Evolutionary conservation across 1,140 invertebrate genomes (phyloP).

Genomic region (Charaxes varanes): DNA sequence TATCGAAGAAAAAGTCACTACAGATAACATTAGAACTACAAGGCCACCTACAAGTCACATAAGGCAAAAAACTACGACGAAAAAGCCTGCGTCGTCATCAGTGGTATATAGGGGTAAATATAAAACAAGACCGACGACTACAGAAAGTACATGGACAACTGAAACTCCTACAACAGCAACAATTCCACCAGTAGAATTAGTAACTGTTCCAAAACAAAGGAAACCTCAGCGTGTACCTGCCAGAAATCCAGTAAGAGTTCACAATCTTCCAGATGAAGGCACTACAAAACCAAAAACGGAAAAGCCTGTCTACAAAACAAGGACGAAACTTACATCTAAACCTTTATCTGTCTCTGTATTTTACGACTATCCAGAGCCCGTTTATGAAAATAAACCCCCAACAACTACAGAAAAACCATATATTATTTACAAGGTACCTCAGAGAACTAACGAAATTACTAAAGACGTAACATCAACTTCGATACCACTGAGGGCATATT

Average conservation of each 20-base stretch:
- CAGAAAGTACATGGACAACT: slow-evolving; percentile 56
- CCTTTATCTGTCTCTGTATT: slow-evolving; percentile 62
- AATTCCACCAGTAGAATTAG: slow-evolving; percentile 45
- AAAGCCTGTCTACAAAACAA: slow-evolving; percentile 58
- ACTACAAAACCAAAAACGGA: slow-evolving; percentile 53
- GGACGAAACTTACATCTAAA: slow-evolving; percentile 67
- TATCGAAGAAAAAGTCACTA: slow-evolving; percentile 70
- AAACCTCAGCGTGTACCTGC: slow-evolving; percentile 51
- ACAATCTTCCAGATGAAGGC: slow-evolving; percentile 52
- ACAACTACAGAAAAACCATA: slow-evolving; percentile 67
- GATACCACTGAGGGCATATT: slow-evolving; percentile 76
- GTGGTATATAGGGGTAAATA: slow-evolving; percentile 54
- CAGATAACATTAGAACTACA: slow-evolving; percentile 53
- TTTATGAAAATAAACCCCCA: slow-evolving; percentile 55
- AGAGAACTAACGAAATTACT: slow-evolving; percentile 39
- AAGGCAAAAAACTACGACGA: slow-evolving; percentile 53
- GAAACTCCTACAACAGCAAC: slow-evolving; percentile 52
- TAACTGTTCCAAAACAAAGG: slow-evolving; percentile 47
- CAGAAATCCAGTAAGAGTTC: slow-evolving; percentile 45
- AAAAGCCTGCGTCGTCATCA: slow-evolving; percentile 45
- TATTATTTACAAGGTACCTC: slow-evolving; percentile 65
- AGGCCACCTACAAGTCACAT: slow-evolving; percentile 47
- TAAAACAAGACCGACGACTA: slow-evolving; percentile 60
- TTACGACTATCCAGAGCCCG: slow-evolving; percentile 57
- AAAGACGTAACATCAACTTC: slow-evolving; percentile 73